Base-by-base conservation (phyloP, 2,888 invertebrate species). In the Megaustenia siamemsis region DNA sequence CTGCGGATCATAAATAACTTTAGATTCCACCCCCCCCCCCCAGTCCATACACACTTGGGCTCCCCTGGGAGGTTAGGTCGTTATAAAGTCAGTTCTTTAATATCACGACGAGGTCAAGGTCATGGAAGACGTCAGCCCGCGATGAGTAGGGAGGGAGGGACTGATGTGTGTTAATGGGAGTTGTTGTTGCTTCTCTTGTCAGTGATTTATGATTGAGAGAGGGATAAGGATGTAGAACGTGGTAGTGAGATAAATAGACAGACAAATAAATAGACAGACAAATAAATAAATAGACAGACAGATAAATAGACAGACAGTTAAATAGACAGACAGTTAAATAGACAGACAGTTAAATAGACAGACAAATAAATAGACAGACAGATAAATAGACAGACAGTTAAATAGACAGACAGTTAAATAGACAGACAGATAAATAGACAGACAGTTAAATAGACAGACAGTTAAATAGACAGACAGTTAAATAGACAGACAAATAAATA, bases 301-400 rank as follows among this genome's bases (percentile, higher is more conserved):
- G 28, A n/a, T 12, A 49, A 28, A 76, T 6, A 38, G 49, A 49
- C 49, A 49, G 49, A 49, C 49, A 49, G 49, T 12, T 18, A 49
- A 18, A 49, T 18, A 71, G 60, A 73, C 53, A 82, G 82, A 71
- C 38, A 82, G 73, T 38, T 6, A 71, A 60, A 73, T 21, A 71
- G 60, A 53, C 38, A 45, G 73, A 38, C 38, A 56, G 73, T 53
- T 45, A 71, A 60, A 82, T 35, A 60, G 43, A 45, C 53, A 73
- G 73, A 56, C 18, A 71, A 73, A 82, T 6, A 73, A 60, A 71
- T 32, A 82, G 73, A 71, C 49, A 71, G 73, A 73, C 35, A 71
- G 73, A 73, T 21, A 56, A 40, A 82, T 24, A 49, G 73, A 73
- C 35, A 82, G 82, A 71, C 5, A 82, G 73, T 24, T 21, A 73